Percentiles rank a stretch among this genome's conserved stretches.
phyloP scores from a whole-genome alignment of 2,797 vertebrate species.

The Myripristis murdjan region DNA sequence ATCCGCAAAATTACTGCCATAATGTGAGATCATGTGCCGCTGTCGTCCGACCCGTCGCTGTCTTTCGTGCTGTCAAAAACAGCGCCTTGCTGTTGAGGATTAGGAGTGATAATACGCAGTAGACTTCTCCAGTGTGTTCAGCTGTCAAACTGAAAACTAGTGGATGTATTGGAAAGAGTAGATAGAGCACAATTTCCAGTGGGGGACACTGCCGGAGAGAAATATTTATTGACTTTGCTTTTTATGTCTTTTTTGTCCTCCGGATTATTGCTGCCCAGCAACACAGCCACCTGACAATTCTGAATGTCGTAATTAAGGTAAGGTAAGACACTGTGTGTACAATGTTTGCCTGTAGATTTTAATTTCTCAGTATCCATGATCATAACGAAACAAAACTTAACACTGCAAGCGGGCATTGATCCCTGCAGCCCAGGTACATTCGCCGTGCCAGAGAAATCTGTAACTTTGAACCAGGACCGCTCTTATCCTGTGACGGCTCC shows the following conservation, averaged over 20 bases:
- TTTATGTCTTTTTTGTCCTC: conserved; percentile 57
- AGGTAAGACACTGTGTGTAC: conserved; percentile 71
- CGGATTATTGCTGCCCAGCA: conserved; percentile 87
- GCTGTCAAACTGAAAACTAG: conserved; percentile 87
- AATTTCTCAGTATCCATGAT: conserved; percentile 2
- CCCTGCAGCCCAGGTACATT: conserved; percentile 9
- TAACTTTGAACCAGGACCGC: conserved; percentile 70
- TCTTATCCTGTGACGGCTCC: conserved; percentile 20
- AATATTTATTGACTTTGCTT: conserved; percentile 69
- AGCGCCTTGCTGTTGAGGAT: conserved; percentile 78
- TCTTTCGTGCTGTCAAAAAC: conserved; percentile 74
- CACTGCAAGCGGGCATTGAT: conserved; percentile 19
- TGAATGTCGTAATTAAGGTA: conserved; percentile 90
- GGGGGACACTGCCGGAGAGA: conserved; percentile 48
- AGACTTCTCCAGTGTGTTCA: conserved; percentile 76
- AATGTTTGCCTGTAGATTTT: conserved; percentile 32
- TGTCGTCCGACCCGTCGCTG: conserved; percentile 72
- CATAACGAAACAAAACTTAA: conserved; percentile 40
- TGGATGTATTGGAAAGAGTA: conserved; percentile 71
- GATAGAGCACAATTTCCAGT: conserved; percentile 57
- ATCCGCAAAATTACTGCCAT: conserved; percentile 69
- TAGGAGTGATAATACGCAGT: conserved; percentile 81
- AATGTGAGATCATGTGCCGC: conserved; percentile 77
- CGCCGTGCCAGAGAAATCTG: conserved; percentile 24
- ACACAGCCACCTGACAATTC: conserved; percentile 87